Evolutionary conservation across 1,140 invertebrate species (phyloP).

Genomic region (Argopecten irradians): DNA sequence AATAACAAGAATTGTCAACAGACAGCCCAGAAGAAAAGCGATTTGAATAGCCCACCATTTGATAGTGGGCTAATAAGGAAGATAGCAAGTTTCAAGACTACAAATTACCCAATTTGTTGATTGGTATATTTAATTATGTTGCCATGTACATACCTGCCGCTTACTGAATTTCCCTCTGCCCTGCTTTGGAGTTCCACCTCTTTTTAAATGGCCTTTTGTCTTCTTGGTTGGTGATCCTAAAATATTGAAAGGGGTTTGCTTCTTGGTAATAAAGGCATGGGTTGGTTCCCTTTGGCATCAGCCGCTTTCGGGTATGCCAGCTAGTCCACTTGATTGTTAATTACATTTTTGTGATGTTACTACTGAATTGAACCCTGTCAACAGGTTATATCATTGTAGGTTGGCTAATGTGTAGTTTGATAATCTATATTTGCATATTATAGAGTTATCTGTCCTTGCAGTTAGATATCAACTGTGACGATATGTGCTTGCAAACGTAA

Average conservation of each 20-base stretch:
- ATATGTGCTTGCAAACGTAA: too few relatives aligned
- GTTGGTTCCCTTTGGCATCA: neutral
- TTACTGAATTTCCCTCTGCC: constrained; percentile 6
- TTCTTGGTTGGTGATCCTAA: neutral
- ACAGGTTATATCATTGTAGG: neutral
- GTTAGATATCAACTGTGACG: too few relatives aligned
- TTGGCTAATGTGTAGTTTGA: neutral
- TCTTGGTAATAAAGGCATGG: constrained; percentile 15
- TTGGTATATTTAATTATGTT: too few relatives aligned
- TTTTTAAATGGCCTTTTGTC: neutral
- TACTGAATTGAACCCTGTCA: neutral
- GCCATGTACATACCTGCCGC: neutral
- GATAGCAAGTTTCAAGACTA: too few relatives aligned
- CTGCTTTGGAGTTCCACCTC: neutral
- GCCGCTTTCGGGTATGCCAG: neutral
- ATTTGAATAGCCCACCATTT: too few relatives aligned
- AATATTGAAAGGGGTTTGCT: neutral
- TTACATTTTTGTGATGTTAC: constrained; percentile 1
- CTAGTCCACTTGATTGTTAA: neutral
- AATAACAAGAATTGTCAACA: too few relatives aligned
- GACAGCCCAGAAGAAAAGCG: too few relatives aligned
- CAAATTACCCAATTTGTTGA: too few relatives aligned
- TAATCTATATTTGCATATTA: too few relatives aligned
- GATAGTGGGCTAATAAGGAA: too few relatives aligned
- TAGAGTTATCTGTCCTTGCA: too few relatives aligned